phyloP scores from a whole-genome alignment of 1,140 invertebrate genomes.

The Plutomurus gul region DNA sequence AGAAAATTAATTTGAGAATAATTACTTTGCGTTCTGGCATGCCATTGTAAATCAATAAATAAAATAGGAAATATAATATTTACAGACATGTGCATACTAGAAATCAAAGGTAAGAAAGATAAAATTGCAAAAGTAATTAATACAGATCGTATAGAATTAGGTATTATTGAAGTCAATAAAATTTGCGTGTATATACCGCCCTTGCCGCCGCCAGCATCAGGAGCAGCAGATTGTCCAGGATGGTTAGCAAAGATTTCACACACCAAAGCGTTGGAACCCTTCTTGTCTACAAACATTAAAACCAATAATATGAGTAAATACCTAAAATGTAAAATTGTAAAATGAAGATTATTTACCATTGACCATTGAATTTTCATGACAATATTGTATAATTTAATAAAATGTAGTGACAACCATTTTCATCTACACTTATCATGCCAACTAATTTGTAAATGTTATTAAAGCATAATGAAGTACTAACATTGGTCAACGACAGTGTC shows the following conservation, averaged over 20 bases:
- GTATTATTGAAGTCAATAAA: not conserved
- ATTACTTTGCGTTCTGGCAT: not conserved
- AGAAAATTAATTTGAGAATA: constrained; percentile 15
- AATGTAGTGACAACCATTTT: no score
- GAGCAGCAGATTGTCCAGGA: constrained; percentile 72
- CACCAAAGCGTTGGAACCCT: constrained; percentile 31
- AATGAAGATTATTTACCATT: no score
- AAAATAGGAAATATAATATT: no score
- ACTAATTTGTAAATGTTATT: no score
- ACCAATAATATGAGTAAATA: no score
- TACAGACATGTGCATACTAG: not conserved
- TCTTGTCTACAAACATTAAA: no score
- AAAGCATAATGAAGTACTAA: no score
- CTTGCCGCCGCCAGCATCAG: constrained; percentile 59
- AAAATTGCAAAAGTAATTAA: not conserved
- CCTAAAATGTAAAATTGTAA: no score
- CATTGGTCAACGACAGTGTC: constrained; percentile 96
- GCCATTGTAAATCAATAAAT: not conserved
- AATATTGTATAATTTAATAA: no score
- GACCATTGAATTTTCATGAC: no score
- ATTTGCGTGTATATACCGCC: constrained; percentile 57
- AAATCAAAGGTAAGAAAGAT: not conserved
- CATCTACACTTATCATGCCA: no score
- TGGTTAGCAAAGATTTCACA: constrained; percentile 49
- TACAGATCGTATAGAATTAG: not conserved